Base-by-base conservation (phyloP, 2,113 vertebrate species). In the Euleptes europaea region DNA sequence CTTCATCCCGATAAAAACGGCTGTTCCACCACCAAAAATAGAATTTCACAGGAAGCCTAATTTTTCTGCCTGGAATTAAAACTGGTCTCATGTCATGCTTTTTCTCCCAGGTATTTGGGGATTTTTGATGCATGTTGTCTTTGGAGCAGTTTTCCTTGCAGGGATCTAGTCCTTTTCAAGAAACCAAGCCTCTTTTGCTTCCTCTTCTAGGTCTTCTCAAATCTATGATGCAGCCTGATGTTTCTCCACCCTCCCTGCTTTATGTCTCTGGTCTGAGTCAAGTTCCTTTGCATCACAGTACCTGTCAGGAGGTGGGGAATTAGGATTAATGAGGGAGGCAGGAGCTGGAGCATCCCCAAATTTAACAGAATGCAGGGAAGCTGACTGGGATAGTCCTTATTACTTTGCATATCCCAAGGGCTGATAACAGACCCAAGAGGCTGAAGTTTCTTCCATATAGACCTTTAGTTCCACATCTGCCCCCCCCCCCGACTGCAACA, bases 241-340 rank as follows among this genome's bases (percentile, higher is more conserved):
- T 28, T 40, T n/a, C 54, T 67, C 31, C 28, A 12, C 31, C 31
- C 38, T 40, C 76, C 54, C 77, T 5, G 28, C 38, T 38, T n/a
- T 13, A 21, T 15, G 26, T 6, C 31, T n/a, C 5, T 72, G n/a
- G 38, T 65, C 9, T 44, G 31, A 35, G 31, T 14, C 10, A 57
- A 33, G 21, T 17, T 2, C 10, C 47, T 40, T 69, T 78, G 73
- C 47, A 10, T 44, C 76, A 73, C 33, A 40, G 82, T 49, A 60
- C 11, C 57, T 69, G 82, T 54, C 82, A 67, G 6, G 19, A 3
- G 12, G 82, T 54, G 73, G 73, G 82, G 76, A 38, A 76, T 84
- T 15, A 84, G 67, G 72, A 83, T 83, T 65, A 83, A 83, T 75
- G 82, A 66, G 26, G 33, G 44, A 77, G 60, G 60, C 23, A 63